A percentile compares a stretch with the other conserved stretches of the same genome.
phyloP scores from a whole-genome alignment of 2,888 invertebrate species.

The Lucinisca nassula region DNA sequence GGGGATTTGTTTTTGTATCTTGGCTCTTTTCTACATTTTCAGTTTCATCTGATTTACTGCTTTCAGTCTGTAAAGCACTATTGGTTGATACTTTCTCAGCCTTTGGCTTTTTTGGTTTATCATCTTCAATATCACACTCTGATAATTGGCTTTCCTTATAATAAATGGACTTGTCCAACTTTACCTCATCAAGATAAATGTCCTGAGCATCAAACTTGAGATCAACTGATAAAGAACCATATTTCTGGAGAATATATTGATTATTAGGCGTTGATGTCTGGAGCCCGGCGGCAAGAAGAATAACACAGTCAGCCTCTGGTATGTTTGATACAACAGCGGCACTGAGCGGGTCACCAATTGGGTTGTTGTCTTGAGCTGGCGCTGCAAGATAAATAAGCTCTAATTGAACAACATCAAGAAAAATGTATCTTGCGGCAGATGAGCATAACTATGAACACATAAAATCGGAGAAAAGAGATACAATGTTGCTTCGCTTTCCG shows the following conservation, averaged over 20 bases:
- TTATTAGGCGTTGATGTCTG: slow-evolving; percentile 50
- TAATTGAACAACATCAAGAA: too few relatives aligned
- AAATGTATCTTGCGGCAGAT: too few relatives aligned
- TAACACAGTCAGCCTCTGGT: slow-evolving; percentile 38
- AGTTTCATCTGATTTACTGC: background rate
- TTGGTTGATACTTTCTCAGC: slow-evolving; percentile 24
- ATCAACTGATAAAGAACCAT: slow-evolving; percentile 52
- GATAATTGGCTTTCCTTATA: slow-evolving; percentile 48
- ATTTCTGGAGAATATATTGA: slow-evolving; percentile 27
- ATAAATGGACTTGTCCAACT: slow-evolving; percentile 27
- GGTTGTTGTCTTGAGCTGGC: background rate
- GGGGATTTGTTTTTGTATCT: background rate
- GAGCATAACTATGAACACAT: too few relatives aligned
- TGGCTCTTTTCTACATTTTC: background rate
- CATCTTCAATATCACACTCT: slow-evolving; percentile 11
- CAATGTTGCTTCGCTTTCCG: too few relatives aligned
- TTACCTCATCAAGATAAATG: slow-evolving; percentile 55
- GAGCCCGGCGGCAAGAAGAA: slow-evolving; percentile 59
- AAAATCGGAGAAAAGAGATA: too few relatives aligned
- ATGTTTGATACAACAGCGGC: background rate
- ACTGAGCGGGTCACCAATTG: background rate
- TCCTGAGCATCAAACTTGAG: slow-evolving; percentile 54
- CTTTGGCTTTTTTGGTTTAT: background rate
- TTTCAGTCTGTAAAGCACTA: background rate
- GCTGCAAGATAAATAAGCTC: background rate